A percentile compares a stretch with the other conserved stretches of the same genome.
phyloP scores from a whole-genome alignment of 2,797 vertebrate genomes.

The Pseudochaenichthys georgianus region DNA sequence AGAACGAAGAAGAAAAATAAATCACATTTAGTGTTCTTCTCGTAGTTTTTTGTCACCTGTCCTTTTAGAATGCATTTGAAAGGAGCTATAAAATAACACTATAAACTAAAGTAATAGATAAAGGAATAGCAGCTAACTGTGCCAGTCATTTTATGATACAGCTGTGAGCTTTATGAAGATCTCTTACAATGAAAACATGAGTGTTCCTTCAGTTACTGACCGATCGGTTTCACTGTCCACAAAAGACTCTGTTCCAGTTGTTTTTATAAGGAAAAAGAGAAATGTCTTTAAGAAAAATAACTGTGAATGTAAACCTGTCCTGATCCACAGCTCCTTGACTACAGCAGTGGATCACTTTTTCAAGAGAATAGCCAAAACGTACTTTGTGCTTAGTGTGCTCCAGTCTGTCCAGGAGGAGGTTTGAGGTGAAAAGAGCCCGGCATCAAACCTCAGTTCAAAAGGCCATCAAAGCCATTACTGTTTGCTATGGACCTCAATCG shows the following conservation, averaged over 20 bases:
- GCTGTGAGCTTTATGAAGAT: background rate
- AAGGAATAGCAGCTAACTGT: background rate
- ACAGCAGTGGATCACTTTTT: slow-evolving; percentile 12
- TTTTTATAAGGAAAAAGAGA: background rate
- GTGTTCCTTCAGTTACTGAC: slow-evolving; percentile 1
- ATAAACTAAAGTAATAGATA: background rate
- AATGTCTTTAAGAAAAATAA: background rate
- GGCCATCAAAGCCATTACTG: slow-evolving; percentile 49
- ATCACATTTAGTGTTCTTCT: background rate
- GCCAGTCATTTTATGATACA: background rate
- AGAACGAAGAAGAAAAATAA: no score
- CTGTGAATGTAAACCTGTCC: slow-evolving; percentile 7
- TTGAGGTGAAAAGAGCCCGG: slow-evolving; percentile 13
- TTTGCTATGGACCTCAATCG: slow-evolving; percentile 45
- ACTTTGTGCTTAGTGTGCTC: slow-evolving; percentile 21
- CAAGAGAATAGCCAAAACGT: slow-evolving; percentile 28
- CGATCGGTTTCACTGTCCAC: slow-evolving; percentile 5
- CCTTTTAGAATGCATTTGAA: slow-evolving; percentile 5
- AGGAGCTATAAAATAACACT: background rate
- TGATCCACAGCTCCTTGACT: slow-evolving; percentile 23
- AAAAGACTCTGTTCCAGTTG: slow-evolving; percentile 8
- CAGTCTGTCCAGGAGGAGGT: slow-evolving; percentile 15
- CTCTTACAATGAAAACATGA: background rate
- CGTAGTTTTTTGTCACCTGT: background rate
- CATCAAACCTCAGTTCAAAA: slow-evolving; percentile 56